Percentiles rank a stretch among this genome's conserved stretches.
These are phyloP conservation scores for Fregata magnificens DNA, from an alignment of 2,113 vertebrate species.

Conservation along the genomic window DNA sequence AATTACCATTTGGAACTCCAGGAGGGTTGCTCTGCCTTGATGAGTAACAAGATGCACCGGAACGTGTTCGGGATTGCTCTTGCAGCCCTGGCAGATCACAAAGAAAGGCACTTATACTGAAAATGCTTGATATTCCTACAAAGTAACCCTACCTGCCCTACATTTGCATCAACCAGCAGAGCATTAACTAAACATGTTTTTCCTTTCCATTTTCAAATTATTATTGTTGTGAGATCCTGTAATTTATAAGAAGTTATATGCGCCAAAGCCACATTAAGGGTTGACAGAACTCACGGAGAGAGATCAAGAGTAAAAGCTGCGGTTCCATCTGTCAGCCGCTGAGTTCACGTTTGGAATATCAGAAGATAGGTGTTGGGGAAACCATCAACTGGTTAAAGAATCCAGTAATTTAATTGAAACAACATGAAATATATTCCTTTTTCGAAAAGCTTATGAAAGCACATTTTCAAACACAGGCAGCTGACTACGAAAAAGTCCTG, in stretches of 20 bases:
- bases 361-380: not conserved
- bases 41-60: conserved; percentile 35
- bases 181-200: not conserved
- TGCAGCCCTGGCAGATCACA: not conserved
- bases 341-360: not conserved
- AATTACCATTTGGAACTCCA: conserved; percentile 68
- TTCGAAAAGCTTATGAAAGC: not conserved
- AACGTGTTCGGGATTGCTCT: not conserved
- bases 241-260: not conserved
- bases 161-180: not conserved
- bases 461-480: not conserved
- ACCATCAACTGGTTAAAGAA: not conserved
- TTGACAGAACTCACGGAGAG: not conserved
- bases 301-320: not conserved
- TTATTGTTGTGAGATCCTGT: not conserved
- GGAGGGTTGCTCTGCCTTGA: not conserved
- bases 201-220: not conserved
- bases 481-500: not conserved
- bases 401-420: not conserved
- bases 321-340: not conserved
- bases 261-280: not conserved
- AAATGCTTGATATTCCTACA: conserved; percentile 20
- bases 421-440: not conserved
- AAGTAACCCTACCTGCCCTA: not conserved
- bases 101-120: conserved; percentile 1